Conservation (phyloP, 2,113 vertebrate genomes). For the Candoia aspera region DNA sequence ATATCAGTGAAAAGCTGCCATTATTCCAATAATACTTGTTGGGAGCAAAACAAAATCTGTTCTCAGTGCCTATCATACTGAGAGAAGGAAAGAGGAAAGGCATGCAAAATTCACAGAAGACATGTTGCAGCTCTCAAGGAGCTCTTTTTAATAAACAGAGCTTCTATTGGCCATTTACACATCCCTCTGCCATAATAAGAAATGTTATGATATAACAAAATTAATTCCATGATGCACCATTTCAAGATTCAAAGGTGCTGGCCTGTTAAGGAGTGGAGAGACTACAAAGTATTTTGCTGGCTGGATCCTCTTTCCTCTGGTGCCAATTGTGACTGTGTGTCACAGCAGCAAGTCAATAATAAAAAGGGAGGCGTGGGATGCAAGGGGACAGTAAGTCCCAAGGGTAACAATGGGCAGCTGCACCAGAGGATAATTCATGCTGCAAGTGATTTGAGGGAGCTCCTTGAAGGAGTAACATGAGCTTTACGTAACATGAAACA, state of each 20-base stretch:
- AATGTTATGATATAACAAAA: not conserved
- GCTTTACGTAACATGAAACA: constrained; percentile 7
- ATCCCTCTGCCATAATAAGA: not conserved
- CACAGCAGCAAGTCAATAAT: not conserved
- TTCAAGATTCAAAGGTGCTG: not conserved
- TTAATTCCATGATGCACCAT: not conserved
- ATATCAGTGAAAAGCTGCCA: not conserved
- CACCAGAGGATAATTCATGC: not conserved
- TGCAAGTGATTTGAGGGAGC: not conserved
- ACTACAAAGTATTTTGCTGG: not conserved
- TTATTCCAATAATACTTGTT: not conserved
- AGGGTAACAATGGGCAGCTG: not conserved
- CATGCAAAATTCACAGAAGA: not conserved
- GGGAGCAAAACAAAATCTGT: not conserved
- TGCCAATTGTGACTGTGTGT: not conserved
- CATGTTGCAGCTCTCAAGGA: not conserved
- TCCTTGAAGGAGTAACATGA: constrained; percentile 9
- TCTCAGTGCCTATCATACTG: not conserved
- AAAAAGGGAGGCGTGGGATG: not conserved
- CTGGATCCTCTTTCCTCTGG: not conserved
- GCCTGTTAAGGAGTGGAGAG: not conserved
- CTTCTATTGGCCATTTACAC: not conserved
- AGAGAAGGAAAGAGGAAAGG: not conserved
- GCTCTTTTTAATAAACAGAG: not conserved
- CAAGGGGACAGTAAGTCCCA: not conserved